Base-by-base conservation (phyloP, 2,113 vertebrate species). In the Peucedramus taeniatus region DNA sequence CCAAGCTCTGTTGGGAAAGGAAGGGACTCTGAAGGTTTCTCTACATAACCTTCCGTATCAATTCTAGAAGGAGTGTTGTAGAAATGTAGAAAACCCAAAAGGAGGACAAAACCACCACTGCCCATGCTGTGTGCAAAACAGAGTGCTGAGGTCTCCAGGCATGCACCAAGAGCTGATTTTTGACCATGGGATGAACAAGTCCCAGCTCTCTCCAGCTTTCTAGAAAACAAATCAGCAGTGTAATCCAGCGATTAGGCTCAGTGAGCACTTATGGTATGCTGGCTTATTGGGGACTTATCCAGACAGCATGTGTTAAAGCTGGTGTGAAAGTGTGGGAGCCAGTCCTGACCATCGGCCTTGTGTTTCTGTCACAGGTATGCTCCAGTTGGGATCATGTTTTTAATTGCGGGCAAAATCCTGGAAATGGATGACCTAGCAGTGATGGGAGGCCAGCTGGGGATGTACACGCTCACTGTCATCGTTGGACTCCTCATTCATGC, bases 371-470 rank as follows among this genome's bases (percentile, higher is more conserved):
- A 50, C 89, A 99, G 99, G 99, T 99, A 99, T 1, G 98, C 99
- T 63, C 99, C 99, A 3, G 98, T 99, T 70, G 99, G 99, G 15
- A 99, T 99, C 96, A 96, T 99, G 88, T 99, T 99, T 97, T 98
- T 99, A 93, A 99, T 99, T 42, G 98, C 99, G n/a, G 99, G 99
- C 39, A 99, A 99, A 96, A 99, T 99, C 54, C 97, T 99, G 88
- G 99, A 99, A 96, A 99, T 99, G 99, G 99, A 99, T 92, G 98
- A 99, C 91, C 96, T 99, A 65, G 98, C 98, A 0, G 98, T 99
- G 96, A 97, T 99, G 94, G 99, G 99, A 20, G 98, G 99, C 54
- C 99, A 99, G 97, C 97, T 99, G 89, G 99, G 99, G 64, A 99
- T 99, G 99, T 99, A 99, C 97, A 99, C 98, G 0, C 96, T 99